A percentile compares a stretch with the other conserved stretches of the same genome.
Conservation (phyloP, 2,113 vertebrate genomes). For the Callospermophilus lateralis region DNA sequence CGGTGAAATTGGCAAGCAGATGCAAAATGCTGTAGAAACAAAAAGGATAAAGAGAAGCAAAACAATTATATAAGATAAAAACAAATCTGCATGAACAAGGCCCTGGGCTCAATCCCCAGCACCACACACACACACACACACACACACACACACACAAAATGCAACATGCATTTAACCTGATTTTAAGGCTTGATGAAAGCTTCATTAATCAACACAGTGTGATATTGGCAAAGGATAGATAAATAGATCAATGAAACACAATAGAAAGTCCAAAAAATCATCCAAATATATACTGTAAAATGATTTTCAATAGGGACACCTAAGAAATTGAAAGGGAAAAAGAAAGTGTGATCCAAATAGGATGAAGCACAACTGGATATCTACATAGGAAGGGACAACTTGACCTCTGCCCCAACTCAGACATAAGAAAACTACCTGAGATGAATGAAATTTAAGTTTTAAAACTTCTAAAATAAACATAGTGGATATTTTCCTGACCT, state of each 20-base stretch:
- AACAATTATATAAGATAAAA: neutral
- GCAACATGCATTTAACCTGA: neutral
- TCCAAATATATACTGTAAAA: no score
- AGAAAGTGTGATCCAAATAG: neutral
- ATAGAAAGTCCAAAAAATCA: neutral
- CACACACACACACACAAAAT: neutral
- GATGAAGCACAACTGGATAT: neutral
- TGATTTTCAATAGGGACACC: neutral
- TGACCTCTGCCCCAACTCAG: neutral
- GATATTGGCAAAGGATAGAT: neutral
- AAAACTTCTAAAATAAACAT: neutral
- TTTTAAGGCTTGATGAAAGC: neutral
- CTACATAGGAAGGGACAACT: neutral
- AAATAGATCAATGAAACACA: neutral
- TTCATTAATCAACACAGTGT: neutral
- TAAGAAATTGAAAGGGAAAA: neutral
- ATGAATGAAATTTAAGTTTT: neutral
- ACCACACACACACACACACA: no score
- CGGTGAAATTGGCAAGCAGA: neutral
- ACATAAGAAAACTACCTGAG: neutral
- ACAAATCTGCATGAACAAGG: neutral
- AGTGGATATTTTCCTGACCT: neutral
- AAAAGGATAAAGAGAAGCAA: neutral
- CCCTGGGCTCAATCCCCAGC: no score
- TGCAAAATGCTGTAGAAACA: neutral